These are phyloP conservation scores for Apamea epomidion DNA, from an alignment of 2,888 invertebrate genomes.

Conservation along the genomic window DNA sequence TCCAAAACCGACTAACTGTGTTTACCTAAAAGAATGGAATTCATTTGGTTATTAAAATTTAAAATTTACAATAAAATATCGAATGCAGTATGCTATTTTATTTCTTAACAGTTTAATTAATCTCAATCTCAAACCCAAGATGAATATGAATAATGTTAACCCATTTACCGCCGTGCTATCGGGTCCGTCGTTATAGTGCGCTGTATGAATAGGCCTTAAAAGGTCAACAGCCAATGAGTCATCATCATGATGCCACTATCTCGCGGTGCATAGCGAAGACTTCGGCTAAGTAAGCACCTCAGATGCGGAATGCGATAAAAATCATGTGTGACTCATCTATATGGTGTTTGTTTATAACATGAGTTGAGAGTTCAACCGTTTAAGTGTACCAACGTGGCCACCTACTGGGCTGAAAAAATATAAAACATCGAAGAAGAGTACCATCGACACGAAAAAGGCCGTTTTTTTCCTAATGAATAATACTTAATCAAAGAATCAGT, in stretches of 20 bases:
- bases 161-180: slow-evolving; percentile 60
- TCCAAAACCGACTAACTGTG: background rate
- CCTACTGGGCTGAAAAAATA: too few species aligned
- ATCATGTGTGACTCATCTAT: slow-evolving; percentile 63
- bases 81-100: background rate
- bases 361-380: slow-evolving; percentile 5
- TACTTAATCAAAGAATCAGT: background rate
- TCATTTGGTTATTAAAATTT: background rate
- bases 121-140: slow-evolving; percentile 19
- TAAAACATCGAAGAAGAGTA: too few species aligned
- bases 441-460: background rate
- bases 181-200: slow-evolving; percentile 46
- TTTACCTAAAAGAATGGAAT: background rate
- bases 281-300: slow-evolving; percentile 65
- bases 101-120: slow-evolving; percentile 1
- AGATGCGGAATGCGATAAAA: slow-evolving; percentile 67
- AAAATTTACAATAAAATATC: background rate
- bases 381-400: too few species aligned
- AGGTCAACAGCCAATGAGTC: slow-evolving; percentile 81
- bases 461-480: slow-evolving; percentile 10
- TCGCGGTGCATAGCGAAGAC: slow-evolving; percentile 66
- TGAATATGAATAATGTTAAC: slow-evolving; percentile 62
- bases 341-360: slow-evolving; percentile 33
- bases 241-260: slow-evolving; percentile 72
- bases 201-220: slow-evolving; percentile 69